Percentiles rank a stretch among this genome's conserved stretches.
Evolutionary conservation across 2,113 vertebrate genomes (phyloP).

Genomic region (Damaliscus lunatus): DNA sequence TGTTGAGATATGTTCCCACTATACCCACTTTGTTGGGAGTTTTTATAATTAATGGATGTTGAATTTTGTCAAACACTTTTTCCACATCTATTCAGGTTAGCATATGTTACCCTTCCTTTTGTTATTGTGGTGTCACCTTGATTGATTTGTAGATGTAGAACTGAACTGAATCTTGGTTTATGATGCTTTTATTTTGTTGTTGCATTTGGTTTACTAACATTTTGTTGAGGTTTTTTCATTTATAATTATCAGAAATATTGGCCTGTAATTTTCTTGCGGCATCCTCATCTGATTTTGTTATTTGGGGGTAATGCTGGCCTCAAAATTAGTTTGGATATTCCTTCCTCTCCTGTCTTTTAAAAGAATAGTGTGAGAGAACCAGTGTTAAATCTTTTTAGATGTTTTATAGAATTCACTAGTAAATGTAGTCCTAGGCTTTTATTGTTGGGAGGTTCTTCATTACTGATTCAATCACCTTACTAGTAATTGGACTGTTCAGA

Average conservation of each 20-base stretch:
- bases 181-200: background rate
- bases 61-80: background rate
- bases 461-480: background rate
- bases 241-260: background rate
- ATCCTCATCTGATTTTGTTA: background rate
- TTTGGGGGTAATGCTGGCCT: background rate
- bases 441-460: background rate
- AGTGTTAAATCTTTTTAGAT: background rate
- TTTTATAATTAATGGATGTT: background rate
- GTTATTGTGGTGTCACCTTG: background rate
- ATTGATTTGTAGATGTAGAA: background rate
- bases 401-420: background rate
- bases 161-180: background rate
- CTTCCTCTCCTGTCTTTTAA: background rate
- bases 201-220: background rate
- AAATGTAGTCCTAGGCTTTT: background rate
- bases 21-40: background rate
- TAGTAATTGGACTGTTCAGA: background rate
- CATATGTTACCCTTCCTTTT: background rate
- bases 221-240: background rate
- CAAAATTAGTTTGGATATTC: background rate
- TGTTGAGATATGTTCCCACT: background rate
- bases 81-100: background rate
- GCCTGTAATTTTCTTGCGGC: background rate
- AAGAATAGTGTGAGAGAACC: background rate